Base-by-base conservation (phyloP, 2,797 vertebrate genomes). In the Avahi laniger region DNA sequence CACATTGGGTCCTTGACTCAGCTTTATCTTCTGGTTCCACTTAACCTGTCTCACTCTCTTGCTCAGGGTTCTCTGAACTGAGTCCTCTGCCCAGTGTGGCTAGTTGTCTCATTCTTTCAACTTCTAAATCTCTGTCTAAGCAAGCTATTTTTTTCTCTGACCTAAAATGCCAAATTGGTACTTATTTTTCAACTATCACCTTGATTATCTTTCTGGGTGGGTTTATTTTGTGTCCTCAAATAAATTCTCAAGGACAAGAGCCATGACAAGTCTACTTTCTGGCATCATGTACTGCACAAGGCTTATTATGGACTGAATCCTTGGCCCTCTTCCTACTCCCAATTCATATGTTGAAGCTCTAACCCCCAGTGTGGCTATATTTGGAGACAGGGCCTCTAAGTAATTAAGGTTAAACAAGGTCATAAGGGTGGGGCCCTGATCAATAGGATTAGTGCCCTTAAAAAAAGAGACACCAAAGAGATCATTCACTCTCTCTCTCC, bases 181-280 rank as follows among this genome's bases (percentile, higher is more conserved):
- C 54, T 87, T 89, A 67, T 87, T 97, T 97, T 84, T 30, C 59
- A 85, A 54, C 59, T 78, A 41, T 41, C 33, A 38, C 41, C 33
- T 92, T 96, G 33, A 48, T 73, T 35, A 50, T 70, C 30, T 81
- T 88, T 87, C 82, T 33, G 14, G 50, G 35, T 72, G 3, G 35
- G 33, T 86, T 91, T 67, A 38, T 65, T 92, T 93, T 92, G 41
- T 69, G 33, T 86, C 67, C 38, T 76, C 33, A 46, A 52, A 78
- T 13, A 80, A 46, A 78, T 67, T 75, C 41, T 69, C 38, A 79
- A 70, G 33, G 38, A 89, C 59, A 73, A 93, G n/a, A 38, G 57
- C 52, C 30, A 22, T 26, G 50, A 76, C 33, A 52, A n/a, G 14
- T 54, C 50, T 69, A 4, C 35, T 61, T 81, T 26, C 30, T 24